phyloP scores from a whole-genome alignment of 2,113 vertebrate genomes.

The Hemibagrus wyckioides region DNA sequence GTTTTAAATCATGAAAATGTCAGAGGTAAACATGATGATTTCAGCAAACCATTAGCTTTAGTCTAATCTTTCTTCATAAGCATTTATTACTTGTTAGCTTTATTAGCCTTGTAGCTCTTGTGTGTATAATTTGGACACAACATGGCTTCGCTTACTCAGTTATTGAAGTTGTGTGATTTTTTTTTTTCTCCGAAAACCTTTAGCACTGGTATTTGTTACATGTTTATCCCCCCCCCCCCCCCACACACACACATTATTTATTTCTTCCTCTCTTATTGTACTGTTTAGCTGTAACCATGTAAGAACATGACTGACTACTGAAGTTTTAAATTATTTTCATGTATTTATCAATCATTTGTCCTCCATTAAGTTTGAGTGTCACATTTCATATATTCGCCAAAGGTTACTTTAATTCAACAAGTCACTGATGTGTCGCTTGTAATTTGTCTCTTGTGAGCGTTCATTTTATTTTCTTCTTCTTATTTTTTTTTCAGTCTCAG shows the following conservation, averaged over 20 bases:
- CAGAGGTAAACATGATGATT: background rate
- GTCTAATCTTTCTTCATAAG: background rate
- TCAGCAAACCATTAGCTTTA: background rate
- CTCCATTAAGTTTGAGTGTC: background rate
- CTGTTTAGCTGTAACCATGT: slow-evolving; percentile 58
- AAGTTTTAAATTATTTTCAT: slow-evolving; percentile 2
- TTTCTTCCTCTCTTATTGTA: slow-evolving; percentile 50
- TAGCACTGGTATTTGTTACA: slow-evolving; percentile 39
- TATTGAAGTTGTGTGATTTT: too few species aligned
- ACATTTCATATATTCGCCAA: background rate
- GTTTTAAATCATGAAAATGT: background rate
- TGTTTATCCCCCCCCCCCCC: slow-evolving; percentile 49
- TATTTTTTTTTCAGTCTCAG: too few species aligned
- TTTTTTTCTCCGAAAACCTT: background rate
- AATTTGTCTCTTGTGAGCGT: background rate
- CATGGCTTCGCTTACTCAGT: background rate
- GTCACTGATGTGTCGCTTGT: background rate
- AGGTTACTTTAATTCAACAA: background rate
- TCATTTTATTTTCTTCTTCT: too few species aligned
- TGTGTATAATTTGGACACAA: background rate
- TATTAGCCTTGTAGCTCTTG: slow-evolving; percentile 13
- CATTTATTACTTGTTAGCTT: background rate
- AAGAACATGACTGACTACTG: background rate
- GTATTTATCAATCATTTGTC: slow-evolving; percentile 14
- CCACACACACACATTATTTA: slow-evolving; percentile 39